Conservation (phyloP, 2,797 vertebrate species). For the Brachymystax lenok region DNA sequence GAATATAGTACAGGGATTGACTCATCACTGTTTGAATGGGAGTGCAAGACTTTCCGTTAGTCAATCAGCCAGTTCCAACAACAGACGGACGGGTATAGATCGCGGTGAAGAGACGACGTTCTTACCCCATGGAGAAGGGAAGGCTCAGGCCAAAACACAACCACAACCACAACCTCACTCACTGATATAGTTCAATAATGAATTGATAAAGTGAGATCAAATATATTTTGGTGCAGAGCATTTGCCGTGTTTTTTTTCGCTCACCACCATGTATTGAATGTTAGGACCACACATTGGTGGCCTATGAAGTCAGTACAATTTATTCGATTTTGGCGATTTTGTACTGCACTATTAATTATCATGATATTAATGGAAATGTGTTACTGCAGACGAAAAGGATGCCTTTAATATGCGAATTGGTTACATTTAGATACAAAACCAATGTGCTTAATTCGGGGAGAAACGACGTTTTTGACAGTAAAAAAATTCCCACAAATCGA, state of each 20-base stretch:
- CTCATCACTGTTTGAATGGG: too few relatives aligned
- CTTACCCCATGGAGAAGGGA: neutral
- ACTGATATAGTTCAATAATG: neutral
- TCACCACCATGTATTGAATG: neutral
- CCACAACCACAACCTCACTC: neutral
- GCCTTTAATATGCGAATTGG: neutral
- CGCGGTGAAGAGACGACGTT: conserved; percentile 16
- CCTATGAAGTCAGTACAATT: neutral
- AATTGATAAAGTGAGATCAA: neutral
- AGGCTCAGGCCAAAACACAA: neutral
- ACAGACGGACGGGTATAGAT: conserved; percentile 9
- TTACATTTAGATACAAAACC: neutral
- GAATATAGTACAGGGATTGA: neutral
- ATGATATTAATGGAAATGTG: neutral
- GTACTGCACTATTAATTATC: neutral
- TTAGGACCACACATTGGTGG: neutral
- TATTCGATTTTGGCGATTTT: neutral
- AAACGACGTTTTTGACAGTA: neutral
- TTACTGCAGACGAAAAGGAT: neutral
- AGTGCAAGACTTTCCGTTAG: neutral
- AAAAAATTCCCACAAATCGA: neutral
- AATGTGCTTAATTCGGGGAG: neutral
- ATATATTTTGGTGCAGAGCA: neutral
- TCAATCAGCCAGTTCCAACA: neutral
- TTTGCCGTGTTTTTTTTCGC: neutral